A percentile compares a stretch with the other conserved stretches of the same genome.
phyloP scores from a whole-genome alignment of 2,797 vertebrate genomes.

The Poeciliopsis infans region DNA sequence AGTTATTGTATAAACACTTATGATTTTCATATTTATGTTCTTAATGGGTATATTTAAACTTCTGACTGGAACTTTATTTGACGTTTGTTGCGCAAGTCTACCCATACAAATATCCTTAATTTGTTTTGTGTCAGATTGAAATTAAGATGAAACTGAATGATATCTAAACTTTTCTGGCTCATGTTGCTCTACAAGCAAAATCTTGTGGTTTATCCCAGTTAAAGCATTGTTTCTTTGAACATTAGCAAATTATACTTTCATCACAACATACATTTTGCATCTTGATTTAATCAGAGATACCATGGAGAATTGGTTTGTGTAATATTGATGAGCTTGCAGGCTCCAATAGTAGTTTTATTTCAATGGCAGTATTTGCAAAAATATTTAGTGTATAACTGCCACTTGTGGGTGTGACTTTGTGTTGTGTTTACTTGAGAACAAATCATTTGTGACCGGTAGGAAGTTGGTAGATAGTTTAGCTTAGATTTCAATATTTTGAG shows the following conservation, averaged over 20 bases:
- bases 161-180: not conserved
- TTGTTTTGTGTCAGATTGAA: not conserved
- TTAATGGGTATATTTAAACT: too few relatives aligned
- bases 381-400: not conserved
- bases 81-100: not conserved
- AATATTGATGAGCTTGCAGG: not conserved
- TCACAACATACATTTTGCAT: not conserved
- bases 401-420: not conserved
- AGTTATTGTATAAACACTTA: not conserved
- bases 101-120: not conserved
- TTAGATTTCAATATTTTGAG: conserved; percentile 32
- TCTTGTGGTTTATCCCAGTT: too few relatives aligned
- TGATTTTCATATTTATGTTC: not conserved
- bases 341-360: not conserved
- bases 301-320: not conserved
- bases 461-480: not conserved
- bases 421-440: not conserved
- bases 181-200: not conserved
- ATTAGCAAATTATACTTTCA: too few relatives aligned
- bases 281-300: not conserved
- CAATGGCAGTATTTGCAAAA: not conserved
- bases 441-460: not conserved
- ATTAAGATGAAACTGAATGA: not conserved
- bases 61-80: not conserved
- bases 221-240: not conserved